These are phyloP conservation scores for Alcedo atthis DNA, from an alignment of 2,797 vertebrate genomes.

Conservation along the genomic window DNA sequence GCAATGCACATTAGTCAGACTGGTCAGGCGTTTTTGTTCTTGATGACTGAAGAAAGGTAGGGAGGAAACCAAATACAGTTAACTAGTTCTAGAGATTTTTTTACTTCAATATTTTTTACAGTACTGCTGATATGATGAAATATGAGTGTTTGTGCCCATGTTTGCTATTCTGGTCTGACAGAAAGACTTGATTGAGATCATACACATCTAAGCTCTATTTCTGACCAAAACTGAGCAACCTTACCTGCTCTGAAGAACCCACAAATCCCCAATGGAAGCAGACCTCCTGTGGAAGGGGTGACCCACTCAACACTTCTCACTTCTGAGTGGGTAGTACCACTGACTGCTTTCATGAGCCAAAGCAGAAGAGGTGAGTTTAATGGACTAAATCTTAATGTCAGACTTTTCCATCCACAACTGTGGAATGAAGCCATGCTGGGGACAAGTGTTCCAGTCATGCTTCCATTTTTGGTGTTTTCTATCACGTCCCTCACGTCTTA, in stretches of 20 bases:
- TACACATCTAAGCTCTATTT: not conserved
- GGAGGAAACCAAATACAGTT: not conserved
- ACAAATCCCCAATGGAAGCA: not conserved
- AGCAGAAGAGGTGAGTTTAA: not conserved
- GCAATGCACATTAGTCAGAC: not conserved
- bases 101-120: not conserved
- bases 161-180: not conserved
- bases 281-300: fast-evolving
- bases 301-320: not conserved
- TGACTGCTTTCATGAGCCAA: not conserved
- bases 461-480: not conserved
- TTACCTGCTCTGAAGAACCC: not conserved
- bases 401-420: not conserved
- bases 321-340: not conserved
- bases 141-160: not conserved
- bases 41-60: not conserved
- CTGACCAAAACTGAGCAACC: not conserved
- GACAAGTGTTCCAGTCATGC: not conserved
- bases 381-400: not conserved
- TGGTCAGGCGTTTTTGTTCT: not conserved
- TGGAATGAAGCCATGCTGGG: fast-evolving
- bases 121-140: not conserved
- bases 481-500: not conserved
- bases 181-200: not conserved
- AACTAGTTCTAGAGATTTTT: not conserved